Conservation (phyloP, 2,797 vertebrate species). For the Melanotaenia trifasciata region DNA sequence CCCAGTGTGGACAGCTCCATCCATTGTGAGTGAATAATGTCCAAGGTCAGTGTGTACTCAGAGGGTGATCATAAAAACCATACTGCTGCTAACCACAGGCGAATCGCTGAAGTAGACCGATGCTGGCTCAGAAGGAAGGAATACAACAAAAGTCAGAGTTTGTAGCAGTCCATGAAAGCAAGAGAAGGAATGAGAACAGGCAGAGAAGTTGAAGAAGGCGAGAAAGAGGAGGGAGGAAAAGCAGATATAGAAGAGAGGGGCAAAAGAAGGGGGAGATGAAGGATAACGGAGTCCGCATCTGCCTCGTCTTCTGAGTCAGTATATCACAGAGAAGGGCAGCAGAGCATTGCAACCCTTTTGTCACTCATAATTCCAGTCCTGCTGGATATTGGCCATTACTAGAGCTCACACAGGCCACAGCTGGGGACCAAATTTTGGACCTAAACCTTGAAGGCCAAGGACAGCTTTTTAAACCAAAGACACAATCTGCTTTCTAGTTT, state of each 20-base stretch:
- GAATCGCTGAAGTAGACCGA: slow-evolving; percentile 73
- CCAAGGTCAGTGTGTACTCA: slow-evolving; percentile 81
- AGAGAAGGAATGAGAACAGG: slow-evolving; percentile 3
- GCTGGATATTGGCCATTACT: slow-evolving; percentile 23
- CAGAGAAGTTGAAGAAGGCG: slow-evolving; percentile 1
- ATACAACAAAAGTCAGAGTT: slow-evolving; percentile 45
- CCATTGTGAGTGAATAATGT: slow-evolving; percentile 82
- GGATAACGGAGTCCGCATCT: slow-evolving; percentile 23
- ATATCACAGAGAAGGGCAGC: slow-evolving; percentile 38
- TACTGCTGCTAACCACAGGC: slow-evolving; percentile 75
- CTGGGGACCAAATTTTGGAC: slow-evolving; percentile 36
- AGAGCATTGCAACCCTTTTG: slow-evolving; percentile 25
- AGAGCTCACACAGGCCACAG: slow-evolving; percentile 35
- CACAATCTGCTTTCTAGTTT: slow-evolving; percentile 32
- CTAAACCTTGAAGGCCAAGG: slow-evolving; percentile 23
- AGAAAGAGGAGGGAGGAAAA: neutral
- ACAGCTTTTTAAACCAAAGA: slow-evolving; percentile 43
- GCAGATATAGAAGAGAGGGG: no score
- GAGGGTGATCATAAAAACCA: slow-evolving; percentile 82
- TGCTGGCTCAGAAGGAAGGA: slow-evolving; percentile 59
- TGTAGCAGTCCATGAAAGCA: slow-evolving; percentile 3
- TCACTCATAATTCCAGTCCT: slow-evolving; percentile 37
- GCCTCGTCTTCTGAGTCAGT: slow-evolving; percentile 37
- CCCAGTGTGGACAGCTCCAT: slow-evolving; percentile 77
- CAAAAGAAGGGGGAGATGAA: neutral